Evolutionary conservation across 2,113 vertebrate species (phyloP).

Genomic region (Oriolus oriolus): DNA sequence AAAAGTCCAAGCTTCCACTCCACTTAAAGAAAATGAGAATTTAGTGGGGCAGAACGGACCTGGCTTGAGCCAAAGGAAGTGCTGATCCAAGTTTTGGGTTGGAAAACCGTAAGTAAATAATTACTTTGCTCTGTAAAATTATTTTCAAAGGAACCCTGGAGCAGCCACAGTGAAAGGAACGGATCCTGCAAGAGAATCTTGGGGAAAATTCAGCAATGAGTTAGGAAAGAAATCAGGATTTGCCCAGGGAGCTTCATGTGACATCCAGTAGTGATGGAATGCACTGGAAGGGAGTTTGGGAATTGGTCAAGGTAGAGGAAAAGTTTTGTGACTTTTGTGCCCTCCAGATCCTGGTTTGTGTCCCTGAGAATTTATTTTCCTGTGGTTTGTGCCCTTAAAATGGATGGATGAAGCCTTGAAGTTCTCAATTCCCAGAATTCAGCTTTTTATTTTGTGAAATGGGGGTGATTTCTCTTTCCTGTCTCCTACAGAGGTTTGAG

Average conservation of each 20-base stretch:
- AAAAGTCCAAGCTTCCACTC: not conserved
- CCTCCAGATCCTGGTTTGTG: not conserved
- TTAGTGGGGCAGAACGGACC: not conserved
- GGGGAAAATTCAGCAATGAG: not conserved
- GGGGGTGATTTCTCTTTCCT: not conserved
- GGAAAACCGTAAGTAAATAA: not conserved
- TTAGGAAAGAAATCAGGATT: not conserved
- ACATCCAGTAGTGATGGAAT: not conserved
- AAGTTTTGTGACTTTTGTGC: not conserved
- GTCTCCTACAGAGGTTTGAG: not conserved
- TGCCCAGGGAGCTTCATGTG: not conserved
- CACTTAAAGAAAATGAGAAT: conserved; percentile 18
- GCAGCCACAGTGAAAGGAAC: not conserved
- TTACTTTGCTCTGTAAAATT: not conserved
- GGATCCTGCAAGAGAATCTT: not conserved
- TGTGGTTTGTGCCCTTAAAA: not conserved
- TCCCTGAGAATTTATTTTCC: not conserved
- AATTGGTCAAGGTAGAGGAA: not conserved
- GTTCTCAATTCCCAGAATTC: not conserved
- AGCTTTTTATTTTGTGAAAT: not conserved
- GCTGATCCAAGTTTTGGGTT: not conserved
- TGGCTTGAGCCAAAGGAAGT: not conserved
- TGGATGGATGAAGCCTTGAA: not conserved
- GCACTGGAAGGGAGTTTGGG: not conserved
- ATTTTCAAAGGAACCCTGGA: not conserved